phyloP scores from a whole-genome alignment of 2,797 vertebrate genomes.

The Capromys pilorides region DNA sequence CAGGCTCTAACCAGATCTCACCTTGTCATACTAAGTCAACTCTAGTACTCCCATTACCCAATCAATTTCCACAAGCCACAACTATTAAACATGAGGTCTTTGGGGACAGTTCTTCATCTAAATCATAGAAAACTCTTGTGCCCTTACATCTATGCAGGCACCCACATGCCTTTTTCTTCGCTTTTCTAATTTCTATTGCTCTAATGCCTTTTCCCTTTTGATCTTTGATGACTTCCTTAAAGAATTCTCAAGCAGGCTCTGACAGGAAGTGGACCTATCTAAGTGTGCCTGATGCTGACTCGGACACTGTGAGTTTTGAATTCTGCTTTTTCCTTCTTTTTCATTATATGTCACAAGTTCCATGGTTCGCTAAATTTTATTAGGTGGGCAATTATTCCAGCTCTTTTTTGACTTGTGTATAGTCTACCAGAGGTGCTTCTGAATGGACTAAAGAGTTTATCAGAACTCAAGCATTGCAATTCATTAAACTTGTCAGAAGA shows the following conservation, averaged over 20 bases:
- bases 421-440: conserved; percentile 23
- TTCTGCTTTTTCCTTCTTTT: conserved; percentile 69
- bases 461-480: neutral
- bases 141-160: neutral
- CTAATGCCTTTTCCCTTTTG: conserved; percentile 82
- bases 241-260: conserved; percentile 91
- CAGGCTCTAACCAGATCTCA: neutral
- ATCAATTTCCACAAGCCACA: neutral
- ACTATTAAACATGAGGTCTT: neutral
- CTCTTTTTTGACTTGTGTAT: conserved; percentile 5
- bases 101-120: neutral
- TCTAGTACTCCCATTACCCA: neutral
- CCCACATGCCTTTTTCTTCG: conserved; percentile 63
- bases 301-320: conserved; percentile 96
- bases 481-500: neutral
- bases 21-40: neutral
- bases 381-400: neutral
- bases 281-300: conserved; percentile 96
- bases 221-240: conserved; percentile 78
- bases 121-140: neutral
- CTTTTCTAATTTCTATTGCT: conserved; percentile 68
- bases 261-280: conserved; percentile 95
- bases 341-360: neutral
- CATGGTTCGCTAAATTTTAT: neutral
- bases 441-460: neutral